Base-by-base conservation (phyloP, 2,113 vertebrate species). In the Hyla sarda region DNA sequence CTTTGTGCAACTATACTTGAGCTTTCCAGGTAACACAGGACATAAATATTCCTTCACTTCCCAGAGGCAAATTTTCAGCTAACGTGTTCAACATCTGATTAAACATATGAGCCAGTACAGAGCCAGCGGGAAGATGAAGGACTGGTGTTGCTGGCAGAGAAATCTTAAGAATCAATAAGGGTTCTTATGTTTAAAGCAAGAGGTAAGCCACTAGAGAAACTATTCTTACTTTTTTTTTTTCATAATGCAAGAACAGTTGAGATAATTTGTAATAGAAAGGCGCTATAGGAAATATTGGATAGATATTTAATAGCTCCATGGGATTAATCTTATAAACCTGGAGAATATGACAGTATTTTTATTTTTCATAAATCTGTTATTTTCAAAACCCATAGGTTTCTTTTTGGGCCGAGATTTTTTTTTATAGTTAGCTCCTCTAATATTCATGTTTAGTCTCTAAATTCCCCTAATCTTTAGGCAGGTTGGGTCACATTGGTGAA, bases 121-220 rank as follows among this genome's bases (percentile, higher is more conserved):
- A 78, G 74, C 30, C 60, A 85, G 74, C 60, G 78, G 73, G 83
- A 78, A 54, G 25, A 84, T 60, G 83, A 85, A 78, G 74, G 16
- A 85, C 56, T 67, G 62, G 30, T 78, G 54, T 76, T 78, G 83
- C 73, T 78, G 83, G 45, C 34, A 58, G 74, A 78, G 83, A 69
- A 85, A 85, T 85, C 41, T 65, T n/a, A 84, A 78, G 74, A 85
- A 78, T 85, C 83, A 85, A 85, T 85, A 85, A 85, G 69, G 41
- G 47, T 80, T 71, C 54, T 62, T 71, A 56, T 80, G 60, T 71
- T 85, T 79, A 79, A 85, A 78, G 71, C 72, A 85, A 47, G 48
- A 85, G 84, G 75, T 56, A 75, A 50, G 50, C 47, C 25, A 47
- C 13, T 32, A 32, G 62, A 71, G 74, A 86, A 71, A 45, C 8